Conservation (phyloP, 2,797 vertebrate genomes). For the Leucoraja ocellata region DNA sequence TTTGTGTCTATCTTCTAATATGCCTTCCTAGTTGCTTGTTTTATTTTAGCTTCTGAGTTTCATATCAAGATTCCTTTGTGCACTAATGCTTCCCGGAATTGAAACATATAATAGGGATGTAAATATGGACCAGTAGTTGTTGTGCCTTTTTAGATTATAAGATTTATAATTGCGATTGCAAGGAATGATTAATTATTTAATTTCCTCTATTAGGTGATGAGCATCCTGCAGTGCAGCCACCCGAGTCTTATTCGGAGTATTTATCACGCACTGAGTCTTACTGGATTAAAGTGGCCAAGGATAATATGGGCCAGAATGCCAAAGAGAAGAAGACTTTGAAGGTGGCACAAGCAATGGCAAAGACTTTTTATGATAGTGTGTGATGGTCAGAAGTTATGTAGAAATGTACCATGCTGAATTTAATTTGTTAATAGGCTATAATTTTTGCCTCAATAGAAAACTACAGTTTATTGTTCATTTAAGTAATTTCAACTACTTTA, state of each 20-base stretch:
- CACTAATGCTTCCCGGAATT: too few relatives aligned
- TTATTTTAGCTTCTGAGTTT: too few relatives aligned
- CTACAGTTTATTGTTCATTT: neutral
- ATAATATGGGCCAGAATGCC: constrained; percentile 62
- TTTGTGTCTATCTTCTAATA: too few relatives aligned
- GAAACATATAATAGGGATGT: neutral
- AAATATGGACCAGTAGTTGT: neutral
- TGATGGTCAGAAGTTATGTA: constrained; percentile 3
- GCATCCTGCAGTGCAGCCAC: constrained; percentile 57
- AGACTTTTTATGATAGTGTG: constrained; percentile 61
- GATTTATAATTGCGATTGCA: neutral
- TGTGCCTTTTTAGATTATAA: neutral
- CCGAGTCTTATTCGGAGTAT: constrained; percentile 58
- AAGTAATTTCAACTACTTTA: neutral
- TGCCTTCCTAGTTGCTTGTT: too few relatives aligned
- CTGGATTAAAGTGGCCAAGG: constrained; percentile 62
- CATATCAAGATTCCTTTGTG: too few relatives aligned
- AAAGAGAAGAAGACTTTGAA: constrained; percentile 72
- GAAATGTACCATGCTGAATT: neutral
- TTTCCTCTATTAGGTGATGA: constrained; percentile 51
- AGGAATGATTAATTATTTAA: constrained; percentile 11
- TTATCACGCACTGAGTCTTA: constrained; percentile 65
- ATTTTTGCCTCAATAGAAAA: neutral
- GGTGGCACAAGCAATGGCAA: constrained; percentile 67
- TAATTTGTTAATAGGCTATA: neutral